Evolutionary conservation across 2,113 vertebrate species (phyloP).

Genomic region (Phaethon lepturus): DNA sequence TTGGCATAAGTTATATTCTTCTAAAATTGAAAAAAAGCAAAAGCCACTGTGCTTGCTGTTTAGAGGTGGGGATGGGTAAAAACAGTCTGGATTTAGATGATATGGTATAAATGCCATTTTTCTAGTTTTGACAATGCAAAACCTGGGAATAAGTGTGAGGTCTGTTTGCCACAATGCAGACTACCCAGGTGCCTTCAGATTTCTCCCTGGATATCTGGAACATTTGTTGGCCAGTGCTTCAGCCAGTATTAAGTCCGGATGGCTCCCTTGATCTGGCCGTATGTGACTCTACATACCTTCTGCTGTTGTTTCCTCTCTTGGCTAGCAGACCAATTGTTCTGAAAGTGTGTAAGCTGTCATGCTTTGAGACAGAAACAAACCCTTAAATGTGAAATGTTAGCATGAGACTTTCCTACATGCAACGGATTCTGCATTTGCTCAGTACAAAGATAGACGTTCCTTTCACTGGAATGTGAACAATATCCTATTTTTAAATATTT

Average conservation of each 20-base stretch:
- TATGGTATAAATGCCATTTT: background rate
- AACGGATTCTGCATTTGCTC: background rate
- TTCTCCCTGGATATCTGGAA: background rate
- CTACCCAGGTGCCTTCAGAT: background rate
- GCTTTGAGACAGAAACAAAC: background rate
- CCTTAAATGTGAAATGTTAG: background rate
- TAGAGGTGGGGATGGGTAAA: background rate
- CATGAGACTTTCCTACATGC: background rate
- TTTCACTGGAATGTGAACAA: background rate
- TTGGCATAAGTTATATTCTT: background rate
- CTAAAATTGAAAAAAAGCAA: background rate
- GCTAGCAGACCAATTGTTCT: background rate
- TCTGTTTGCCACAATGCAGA: background rate
- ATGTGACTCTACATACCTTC: constrained; percentile 15
- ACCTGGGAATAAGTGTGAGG: background rate
- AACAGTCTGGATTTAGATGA: background rate
- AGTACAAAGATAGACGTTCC: background rate
- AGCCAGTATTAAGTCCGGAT: background rate
- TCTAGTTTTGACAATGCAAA: background rate
- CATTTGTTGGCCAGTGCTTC: background rate
- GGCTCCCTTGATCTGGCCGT: constrained; percentile 12
- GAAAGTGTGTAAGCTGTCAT: background rate
- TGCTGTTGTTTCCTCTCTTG: constrained; percentile 50
- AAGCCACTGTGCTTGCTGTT: background rate
- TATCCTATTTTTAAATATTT: background rate